Conservation (phyloP, 2,888 invertebrate species). For the Pristionchus exspectatus region DNA sequence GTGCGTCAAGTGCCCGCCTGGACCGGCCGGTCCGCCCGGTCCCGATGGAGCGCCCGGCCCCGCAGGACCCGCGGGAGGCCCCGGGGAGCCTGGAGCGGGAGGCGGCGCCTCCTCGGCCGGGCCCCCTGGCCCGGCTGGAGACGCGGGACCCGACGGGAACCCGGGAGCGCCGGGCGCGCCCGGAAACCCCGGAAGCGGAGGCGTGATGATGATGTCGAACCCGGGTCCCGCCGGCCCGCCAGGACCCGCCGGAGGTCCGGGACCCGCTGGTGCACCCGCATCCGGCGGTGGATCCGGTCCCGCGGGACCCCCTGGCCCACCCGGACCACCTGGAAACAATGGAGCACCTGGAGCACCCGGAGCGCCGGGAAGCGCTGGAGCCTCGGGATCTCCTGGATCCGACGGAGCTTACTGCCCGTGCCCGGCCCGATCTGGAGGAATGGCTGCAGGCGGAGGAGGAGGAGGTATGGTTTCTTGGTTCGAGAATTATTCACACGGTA, state of each 20-base stretch:
- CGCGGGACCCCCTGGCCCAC: constrained; percentile 10
- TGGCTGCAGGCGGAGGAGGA: background rate
- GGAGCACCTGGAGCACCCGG: constrained; percentile 36
- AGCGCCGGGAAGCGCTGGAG: background rate
- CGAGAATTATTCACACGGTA: too few species aligned
- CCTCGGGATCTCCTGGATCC: constrained; percentile 28
- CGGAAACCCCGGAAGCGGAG: constrained; percentile 21
- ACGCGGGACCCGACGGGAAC: constrained; percentile 36
- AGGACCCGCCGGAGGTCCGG: constrained; percentile 31
- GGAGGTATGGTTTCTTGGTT: background rate
- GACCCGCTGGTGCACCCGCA: constrained; percentile 30
- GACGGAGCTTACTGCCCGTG: constrained; percentile 50
- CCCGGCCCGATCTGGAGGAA: constrained; percentile 1
- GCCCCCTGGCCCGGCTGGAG: constrained; percentile 22
- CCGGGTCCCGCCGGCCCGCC: constrained; percentile 42
- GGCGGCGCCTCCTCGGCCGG: constrained; percentile 57
- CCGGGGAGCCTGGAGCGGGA: constrained; percentile 55
- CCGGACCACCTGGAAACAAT: constrained; percentile 13
- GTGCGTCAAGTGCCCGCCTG: constrained; percentile 56
- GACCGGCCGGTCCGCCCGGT: constrained; percentile 59
- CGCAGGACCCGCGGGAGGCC: constrained; percentile 59
- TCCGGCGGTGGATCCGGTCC: background rate
- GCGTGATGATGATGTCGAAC: constrained; percentile 20
- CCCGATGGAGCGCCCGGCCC: constrained; percentile 59
- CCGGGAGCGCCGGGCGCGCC: constrained; percentile 30